Base-by-base conservation (phyloP, 2,888 invertebrate species). In the Sicus ferrugineus region DNA sequence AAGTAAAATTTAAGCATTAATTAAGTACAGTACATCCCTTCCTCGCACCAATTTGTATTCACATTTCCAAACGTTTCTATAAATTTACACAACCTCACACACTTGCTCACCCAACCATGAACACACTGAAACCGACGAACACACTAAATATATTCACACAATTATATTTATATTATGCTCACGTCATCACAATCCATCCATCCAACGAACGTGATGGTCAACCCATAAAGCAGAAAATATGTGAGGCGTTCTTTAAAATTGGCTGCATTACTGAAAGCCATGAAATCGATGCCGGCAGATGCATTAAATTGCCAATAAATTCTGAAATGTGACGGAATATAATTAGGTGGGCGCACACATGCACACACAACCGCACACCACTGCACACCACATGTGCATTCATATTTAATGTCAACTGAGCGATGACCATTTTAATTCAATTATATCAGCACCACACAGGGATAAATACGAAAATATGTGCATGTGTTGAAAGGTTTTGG, bases 251-350 rank as follows among this genome's bases (percentile, higher is more conserved):
- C 34, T 64, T 64, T 50, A 23, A 64, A 64, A 64, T 54, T 52
- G 65, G 65, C 38, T 42, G 38, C 54, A 50, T 65, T 65, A 52
- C 23, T 38, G 38, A 52, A 30, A 16, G 48, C n/a, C 26, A 46
- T 63, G 50, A 67, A 50, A 61, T 61, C 21, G 31, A 50, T 67
- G 67, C 61, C 61, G 61, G 31, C 61, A 67, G 67, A 61, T 67
- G 67, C 67, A 61, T 67, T 61, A 67, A 67, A 67, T 61, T 67
- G 38, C 50, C 61, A 61, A 59, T 61, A 61, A 67, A 58, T 61
- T 67, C 50, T 46, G 48, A 63, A 63, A 48, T 48, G 63, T 63
- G 46, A 42, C 48, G 48, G 7, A 48, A 30, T 63, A 28, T 11
- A 28, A 61, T 38, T 19, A 59, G 16, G 23, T 56, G 9, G 6